These are phyloP conservation scores for Spinibarbus caldwelli DNA, from an alignment of 2,797 vertebrate species.

Conservation along the genomic window DNA sequence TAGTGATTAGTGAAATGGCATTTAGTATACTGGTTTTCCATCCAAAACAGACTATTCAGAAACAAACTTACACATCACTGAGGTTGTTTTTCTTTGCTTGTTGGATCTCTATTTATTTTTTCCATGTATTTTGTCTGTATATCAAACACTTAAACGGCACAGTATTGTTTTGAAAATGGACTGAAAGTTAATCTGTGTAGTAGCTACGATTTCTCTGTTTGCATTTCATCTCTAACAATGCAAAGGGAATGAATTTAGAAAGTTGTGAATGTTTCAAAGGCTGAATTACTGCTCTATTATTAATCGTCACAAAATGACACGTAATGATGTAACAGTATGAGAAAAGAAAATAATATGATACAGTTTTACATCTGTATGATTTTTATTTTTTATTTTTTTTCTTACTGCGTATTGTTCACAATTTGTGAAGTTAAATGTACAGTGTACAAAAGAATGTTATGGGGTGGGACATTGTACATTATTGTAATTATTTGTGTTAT, in stretches of 20 bases:
- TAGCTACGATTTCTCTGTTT: neutral
- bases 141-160: neutral
- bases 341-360: neutral
- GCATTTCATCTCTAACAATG: neutral
- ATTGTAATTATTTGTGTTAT: conserved; percentile 97
- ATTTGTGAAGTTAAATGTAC: conserved; percentile 80
- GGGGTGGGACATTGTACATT: conserved; percentile 88
- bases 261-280: conserved; percentile 22
- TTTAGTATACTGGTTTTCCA: neutral
- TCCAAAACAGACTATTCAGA: neutral
- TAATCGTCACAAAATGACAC: neutral
- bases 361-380: conserved; percentile 14
- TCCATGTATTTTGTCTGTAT: neutral
- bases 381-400: conserved; percentile 51
- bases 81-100: neutral
- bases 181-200: neutral
- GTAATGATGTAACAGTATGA: conserved; percentile 21
- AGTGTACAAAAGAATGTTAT: conserved; percentile 72
- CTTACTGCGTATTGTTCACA: conserved; percentile 69
- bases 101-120: neutral
- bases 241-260: conserved; percentile 18
- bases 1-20: neutral
- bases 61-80: neutral
- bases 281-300: neutral
- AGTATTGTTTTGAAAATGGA: conserved; percentile 5